A percentile compares a stretch with the other conserved stretches of the same genome.
These are phyloP conservation scores for Parazoanthus darwini DNA, from an alignment of 92 coral and sea anemone species.

Conservation along the genomic window DNA sequence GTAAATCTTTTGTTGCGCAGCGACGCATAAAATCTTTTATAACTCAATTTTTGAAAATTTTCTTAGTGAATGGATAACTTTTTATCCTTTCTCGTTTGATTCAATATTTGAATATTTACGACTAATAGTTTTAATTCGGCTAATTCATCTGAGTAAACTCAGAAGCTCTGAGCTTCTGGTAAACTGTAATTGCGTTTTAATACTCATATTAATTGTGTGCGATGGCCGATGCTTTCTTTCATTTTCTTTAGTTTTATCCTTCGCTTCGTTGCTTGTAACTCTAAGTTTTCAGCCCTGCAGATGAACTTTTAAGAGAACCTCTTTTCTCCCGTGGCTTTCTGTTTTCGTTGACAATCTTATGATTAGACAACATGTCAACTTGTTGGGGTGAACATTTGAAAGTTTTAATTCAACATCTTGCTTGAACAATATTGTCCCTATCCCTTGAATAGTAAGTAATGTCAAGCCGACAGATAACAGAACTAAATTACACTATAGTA, in stretches of 20 bases:
- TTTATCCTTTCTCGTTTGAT: not conserved
- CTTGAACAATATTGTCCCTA: not conserved
- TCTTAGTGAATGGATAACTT: not conserved
- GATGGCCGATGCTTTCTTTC: not conserved
- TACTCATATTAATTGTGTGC: not conserved
- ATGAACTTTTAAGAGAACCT: not conserved
- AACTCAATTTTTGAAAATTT: not conserved
- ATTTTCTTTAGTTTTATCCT: too few relatives aligned
- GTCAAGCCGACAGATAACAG: not conserved
- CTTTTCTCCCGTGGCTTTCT: not conserved
- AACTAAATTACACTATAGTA: not conserved
- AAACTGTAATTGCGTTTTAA: not conserved
- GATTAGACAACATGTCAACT: not conserved
- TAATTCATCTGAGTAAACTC: not conserved
- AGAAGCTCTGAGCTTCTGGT: too few relatives aligned
- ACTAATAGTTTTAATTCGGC: not conserved
- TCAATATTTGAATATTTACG: not conserved
- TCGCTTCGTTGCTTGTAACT: not conserved
- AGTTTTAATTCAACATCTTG: not conserved
- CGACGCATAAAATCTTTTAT: not conserved
- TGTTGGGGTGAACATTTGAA: not conserved
- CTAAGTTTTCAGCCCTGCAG: too few relatives aligned
- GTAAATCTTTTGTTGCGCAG: not conserved
- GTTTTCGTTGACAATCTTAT: not conserved
- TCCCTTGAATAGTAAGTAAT: not conserved